phyloP scores from a whole-genome alignment of 2,113 vertebrate species.

The Motacilla tschutschensis region DNA sequence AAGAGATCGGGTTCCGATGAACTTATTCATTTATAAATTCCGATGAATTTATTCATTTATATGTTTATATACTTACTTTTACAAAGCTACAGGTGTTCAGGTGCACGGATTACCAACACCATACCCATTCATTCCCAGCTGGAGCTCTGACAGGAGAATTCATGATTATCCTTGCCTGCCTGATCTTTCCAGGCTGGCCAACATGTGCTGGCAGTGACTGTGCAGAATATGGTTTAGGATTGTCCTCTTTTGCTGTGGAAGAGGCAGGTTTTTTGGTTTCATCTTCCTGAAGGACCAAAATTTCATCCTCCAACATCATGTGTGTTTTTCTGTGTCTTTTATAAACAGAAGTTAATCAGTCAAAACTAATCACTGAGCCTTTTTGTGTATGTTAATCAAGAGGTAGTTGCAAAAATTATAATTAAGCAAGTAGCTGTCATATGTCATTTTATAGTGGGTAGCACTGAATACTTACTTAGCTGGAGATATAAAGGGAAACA shows the following conservation, averaged over 20 bases:
- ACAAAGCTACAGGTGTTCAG: neutral
- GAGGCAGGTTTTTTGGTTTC: neutral
- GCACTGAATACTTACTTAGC: neutral
- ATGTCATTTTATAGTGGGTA: neutral
- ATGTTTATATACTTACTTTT: neutral
- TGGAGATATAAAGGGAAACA: neutral
- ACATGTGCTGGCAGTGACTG: neutral
- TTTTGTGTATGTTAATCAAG: neutral
- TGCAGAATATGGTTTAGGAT: neutral
- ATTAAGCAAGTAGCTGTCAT: neutral
- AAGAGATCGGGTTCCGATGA: neutral
- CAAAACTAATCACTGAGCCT: neutral
- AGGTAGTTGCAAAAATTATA: neutral
- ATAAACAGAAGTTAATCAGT: neutral
- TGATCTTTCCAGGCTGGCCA: neutral
- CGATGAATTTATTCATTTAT: neutral
- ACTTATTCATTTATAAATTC: neutral
- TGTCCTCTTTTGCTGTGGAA: neutral
- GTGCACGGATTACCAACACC: neutral
- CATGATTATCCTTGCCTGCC: neutral
- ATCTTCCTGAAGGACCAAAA: neutral
- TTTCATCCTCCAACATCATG: neutral
- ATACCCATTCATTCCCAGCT: neutral
- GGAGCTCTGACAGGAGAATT: neutral
- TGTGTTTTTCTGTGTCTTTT: neutral